phyloP scores from a whole-genome alignment of 2,797 vertebrate species.

The Monodelphis domestica region DNA sequence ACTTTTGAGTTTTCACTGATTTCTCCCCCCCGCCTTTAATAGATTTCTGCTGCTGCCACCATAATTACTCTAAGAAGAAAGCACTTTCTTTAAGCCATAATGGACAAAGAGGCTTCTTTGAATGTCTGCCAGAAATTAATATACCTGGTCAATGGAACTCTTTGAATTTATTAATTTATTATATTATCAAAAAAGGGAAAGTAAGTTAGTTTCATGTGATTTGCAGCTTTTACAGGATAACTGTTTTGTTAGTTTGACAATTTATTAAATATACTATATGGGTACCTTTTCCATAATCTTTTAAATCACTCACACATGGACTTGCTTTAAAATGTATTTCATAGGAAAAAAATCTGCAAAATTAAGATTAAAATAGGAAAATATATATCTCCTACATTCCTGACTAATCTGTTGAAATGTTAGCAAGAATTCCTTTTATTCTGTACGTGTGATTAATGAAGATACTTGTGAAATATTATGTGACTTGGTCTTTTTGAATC shows the following conservation, averaged over 20 bases:
- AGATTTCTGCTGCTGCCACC: background rate
- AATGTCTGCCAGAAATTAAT: background rate
- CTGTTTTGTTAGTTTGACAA: slow-evolving; percentile 62
- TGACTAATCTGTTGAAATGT: slow-evolving; percentile 72
- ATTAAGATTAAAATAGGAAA: slow-evolving; percentile 80
- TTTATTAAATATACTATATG: slow-evolving; percentile 85
- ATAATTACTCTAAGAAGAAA: background rate
- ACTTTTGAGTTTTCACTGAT: background rate
- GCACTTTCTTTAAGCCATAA: background rate
- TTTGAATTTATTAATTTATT: background rate
- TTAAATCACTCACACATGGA: slow-evolving; percentile 74
- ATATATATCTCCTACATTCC: slow-evolving; percentile 65
- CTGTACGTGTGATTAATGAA: slow-evolving; percentile 77
- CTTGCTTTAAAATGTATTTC: slow-evolving; percentile 81
- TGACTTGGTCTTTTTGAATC: slow-evolving; percentile 66
- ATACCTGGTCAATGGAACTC: background rate
- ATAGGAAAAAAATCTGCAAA: slow-evolving; percentile 83
- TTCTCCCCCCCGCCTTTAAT: background rate
- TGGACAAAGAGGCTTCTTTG: background rate
- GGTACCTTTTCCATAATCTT: slow-evolving; percentile 75
- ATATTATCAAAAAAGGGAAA: background rate
- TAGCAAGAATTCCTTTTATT: slow-evolving; percentile 75
- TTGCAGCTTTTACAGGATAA: background rate
- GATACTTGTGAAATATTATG: slow-evolving; percentile 67
- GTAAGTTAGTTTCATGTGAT: background rate